These are phyloP conservation scores for Dolichallabes microphthalmus DNA, from an alignment of 2,113 vertebrate genomes.

Conservation along the genomic window DNA sequence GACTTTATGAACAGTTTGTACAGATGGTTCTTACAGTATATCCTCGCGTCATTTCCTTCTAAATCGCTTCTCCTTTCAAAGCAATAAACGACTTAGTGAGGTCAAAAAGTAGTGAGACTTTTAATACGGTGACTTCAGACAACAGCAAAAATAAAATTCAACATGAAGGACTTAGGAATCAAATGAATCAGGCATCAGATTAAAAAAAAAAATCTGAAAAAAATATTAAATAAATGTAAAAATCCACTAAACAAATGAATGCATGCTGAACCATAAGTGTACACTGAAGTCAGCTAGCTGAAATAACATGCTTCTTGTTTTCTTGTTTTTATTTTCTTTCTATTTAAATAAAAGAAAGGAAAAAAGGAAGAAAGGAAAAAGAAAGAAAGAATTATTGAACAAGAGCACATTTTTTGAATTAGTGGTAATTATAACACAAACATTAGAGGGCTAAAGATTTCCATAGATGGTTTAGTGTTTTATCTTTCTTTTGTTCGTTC, in stretches of 20 bases:
- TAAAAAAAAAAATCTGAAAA: background rate
- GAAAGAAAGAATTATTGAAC: too few relatives aligned
- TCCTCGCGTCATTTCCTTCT: background rate
- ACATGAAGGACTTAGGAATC: background rate
- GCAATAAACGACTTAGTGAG: background rate
- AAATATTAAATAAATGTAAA: too few relatives aligned
- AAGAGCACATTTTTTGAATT: background rate
- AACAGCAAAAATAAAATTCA: background rate
- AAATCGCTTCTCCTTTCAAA: background rate
- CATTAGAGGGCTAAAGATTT: background rate
- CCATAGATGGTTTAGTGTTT: background rate
- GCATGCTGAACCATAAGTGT: too few relatives aligned
- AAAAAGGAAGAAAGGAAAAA: too few relatives aligned
- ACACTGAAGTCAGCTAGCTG: too few relatives aligned
- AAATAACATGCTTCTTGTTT: too few relatives aligned
- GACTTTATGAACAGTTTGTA: background rate
- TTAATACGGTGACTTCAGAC: background rate
- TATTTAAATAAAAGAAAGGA: background rate
- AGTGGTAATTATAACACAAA: background rate
- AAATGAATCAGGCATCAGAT: background rate
- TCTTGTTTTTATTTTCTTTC: too few relatives aligned
- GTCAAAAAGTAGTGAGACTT: background rate
- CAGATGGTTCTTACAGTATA: background rate
- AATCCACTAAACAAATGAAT: background rate
- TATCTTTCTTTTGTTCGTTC: slow-evolving; percentile 25